These are phyloP conservation scores for Hemicrepidius hirtus DNA, from an alignment of 2,888 invertebrate genomes.

Conservation along the genomic window DNA sequence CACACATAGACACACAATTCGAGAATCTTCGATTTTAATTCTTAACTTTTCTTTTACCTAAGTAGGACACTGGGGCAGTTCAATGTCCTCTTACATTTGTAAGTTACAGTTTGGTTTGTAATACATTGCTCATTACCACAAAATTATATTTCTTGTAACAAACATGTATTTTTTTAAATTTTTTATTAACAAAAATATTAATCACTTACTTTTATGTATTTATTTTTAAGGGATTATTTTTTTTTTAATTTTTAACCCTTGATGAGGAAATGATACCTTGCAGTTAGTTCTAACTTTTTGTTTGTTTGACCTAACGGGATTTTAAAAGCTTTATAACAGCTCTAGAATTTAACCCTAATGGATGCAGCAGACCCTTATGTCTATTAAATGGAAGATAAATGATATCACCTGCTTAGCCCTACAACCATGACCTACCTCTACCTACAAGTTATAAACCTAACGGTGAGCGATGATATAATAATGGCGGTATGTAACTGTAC, in stretches of 20 bases:
- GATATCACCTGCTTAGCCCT: constrained; percentile 58
- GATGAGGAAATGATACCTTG: not conserved
- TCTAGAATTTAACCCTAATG: constrained; percentile 50
- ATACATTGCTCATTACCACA: constrained; percentile 7
- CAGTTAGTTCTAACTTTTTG: constrained; percentile 10
- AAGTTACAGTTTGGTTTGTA: constrained; percentile 32
- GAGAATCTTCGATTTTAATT: constrained; percentile 43
- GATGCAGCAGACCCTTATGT: constrained; percentile 49
- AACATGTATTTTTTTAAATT: too few relatives aligned
- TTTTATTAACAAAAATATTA: too few relatives aligned
- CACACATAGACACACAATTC: constrained; percentile 27
- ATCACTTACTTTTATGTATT: too few relatives aligned
- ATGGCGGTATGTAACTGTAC: constrained; percentile 44
- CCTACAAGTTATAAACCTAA: constrained; percentile 47
- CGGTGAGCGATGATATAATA: constrained; percentile 46
- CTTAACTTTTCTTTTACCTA: constrained; percentile 69
- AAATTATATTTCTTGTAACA: too few relatives aligned
- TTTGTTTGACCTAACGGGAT: constrained; percentile 39
- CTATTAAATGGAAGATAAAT: constrained; percentile 54
- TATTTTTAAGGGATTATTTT: too few relatives aligned
- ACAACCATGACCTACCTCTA: constrained; percentile 46
- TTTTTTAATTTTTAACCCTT: too few relatives aligned
- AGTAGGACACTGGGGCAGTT: constrained; percentile 72
- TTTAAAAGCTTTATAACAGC: constrained; percentile 51
- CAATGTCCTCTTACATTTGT: constrained; percentile 65